These are phyloP conservation scores for Meteorus colon DNA, from an alignment of 2,888 invertebrate species.

Conservation along the genomic window DNA sequence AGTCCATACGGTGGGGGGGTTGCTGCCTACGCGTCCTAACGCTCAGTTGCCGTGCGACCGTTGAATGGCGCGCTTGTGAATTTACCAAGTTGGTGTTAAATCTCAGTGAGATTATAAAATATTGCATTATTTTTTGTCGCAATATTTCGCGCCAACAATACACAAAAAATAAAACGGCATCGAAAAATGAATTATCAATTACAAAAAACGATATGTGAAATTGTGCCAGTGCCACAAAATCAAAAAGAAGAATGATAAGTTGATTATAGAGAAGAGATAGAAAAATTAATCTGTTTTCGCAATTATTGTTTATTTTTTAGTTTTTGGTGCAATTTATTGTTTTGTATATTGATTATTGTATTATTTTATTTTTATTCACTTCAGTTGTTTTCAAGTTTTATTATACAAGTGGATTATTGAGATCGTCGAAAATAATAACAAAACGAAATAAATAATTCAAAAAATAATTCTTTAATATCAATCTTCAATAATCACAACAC, in stretches of 20 bases:
- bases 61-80: conserved; percentile 64
- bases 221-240: not conserved
- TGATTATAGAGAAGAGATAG: not conserved
- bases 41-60: conserved; percentile 73
- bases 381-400: not conserved
- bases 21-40: conserved; percentile 66
- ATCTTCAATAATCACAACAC: conserved; percentile 11
- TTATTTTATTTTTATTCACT: not conserved
- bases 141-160: conserved; percentile 20
- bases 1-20: conserved; percentile 59
- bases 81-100: conserved; percentile 40
- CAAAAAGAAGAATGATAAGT: not conserved
- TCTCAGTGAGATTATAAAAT: conserved; percentile 31
- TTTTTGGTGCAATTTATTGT: conserved; percentile 6
- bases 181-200: not conserved
- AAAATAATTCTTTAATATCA: not conserved
- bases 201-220: not conserved
- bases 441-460: not conserved
- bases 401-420: not conserved
- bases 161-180: not conserved
- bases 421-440: too few relatives aligned
- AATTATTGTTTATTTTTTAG: not conserved
- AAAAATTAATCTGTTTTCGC: not conserved
- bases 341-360: not conserved
- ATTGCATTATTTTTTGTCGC: not conserved